Evolutionary conservation across 1,140 invertebrate species (phyloP).

Genomic region (Agrypnia vestita): DNA sequence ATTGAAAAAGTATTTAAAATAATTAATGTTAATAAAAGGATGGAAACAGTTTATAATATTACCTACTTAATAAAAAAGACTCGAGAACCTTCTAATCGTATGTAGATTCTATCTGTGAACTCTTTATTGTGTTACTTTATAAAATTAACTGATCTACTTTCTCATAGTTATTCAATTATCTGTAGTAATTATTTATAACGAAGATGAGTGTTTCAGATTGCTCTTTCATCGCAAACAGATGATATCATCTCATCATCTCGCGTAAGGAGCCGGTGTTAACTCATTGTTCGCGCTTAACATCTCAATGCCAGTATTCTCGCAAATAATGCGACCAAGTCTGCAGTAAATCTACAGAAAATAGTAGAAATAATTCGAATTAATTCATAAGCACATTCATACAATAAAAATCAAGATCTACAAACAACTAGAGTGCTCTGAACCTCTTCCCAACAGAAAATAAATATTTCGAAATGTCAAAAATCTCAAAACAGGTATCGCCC

Average conservation of each 20-base stretch:
- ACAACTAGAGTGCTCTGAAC: no score
- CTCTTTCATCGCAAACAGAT: slow-evolving; percentile 6
- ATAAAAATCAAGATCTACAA: no score
- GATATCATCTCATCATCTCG: background rate
- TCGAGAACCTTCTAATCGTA: background rate
- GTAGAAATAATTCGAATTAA: no score
- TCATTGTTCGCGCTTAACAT: slow-evolving; percentile 3
- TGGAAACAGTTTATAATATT: no score
- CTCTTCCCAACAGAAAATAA: no score
- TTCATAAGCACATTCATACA: no score
- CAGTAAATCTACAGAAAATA: no score
- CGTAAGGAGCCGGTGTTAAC: background rate
- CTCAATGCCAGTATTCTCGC: background rate
- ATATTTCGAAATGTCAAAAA: no score
- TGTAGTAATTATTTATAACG: background rate
- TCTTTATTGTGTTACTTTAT: background rate
- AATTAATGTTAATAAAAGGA: no score
- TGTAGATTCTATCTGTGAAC: background rate
- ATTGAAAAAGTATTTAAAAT: no score
- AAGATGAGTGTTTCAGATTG: background rate
- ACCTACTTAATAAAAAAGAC: no score
- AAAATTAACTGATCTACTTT: background rate
- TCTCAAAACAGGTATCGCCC: no score
- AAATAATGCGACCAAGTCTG: background rate
- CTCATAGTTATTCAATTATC: slow-evolving; percentile 10